Percentiles rank a stretch among this genome's conserved stretches.
Conservation (phyloP, 2,888 invertebrate species). For the Drosophila incognita region DNA sequence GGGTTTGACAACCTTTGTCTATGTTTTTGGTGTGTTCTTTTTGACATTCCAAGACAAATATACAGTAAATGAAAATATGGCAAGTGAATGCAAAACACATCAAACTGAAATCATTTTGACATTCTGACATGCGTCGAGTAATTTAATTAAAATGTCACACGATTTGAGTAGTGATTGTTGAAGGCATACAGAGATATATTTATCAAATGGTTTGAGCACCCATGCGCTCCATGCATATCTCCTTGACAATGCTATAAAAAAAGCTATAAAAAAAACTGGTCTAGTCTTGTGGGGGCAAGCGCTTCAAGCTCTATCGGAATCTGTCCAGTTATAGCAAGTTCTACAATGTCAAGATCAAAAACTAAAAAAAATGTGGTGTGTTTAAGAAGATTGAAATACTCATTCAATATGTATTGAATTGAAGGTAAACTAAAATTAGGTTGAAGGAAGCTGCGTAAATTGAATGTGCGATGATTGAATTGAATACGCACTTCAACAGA, state of each 20-base stretch:
- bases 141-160: conserved; percentile 56
- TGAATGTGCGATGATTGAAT: conserved; percentile 1
- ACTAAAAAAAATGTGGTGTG: conserved; percentile 16
- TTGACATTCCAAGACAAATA: conserved; percentile 25
- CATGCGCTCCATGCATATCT: conserved; percentile 17
- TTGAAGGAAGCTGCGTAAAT: not conserved
- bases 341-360: conserved; percentile 72
- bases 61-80: not conserved
- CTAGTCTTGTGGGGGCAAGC: conserved; percentile 23
- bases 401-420: not conserved
- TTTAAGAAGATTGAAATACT: not conserved
- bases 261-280: conserved; percentile 55
- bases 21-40: conserved; percentile 30
- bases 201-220: not conserved
- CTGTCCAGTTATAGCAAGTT: conserved; percentile 63
- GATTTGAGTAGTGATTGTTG: conserved; percentile 2
- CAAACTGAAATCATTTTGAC: conserved; percentile 35
- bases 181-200: conserved; percentile 1
- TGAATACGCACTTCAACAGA: not conserved
- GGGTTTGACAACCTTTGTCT: conserved; percentile 63
- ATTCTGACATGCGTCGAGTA: conserved; percentile 38
- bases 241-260: conserved; percentile 1
- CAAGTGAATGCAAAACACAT: conserved; percentile 28
- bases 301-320: conserved; percentile 28
- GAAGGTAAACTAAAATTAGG: not conserved